Evolutionary conservation across 2,113 vertebrate species (phyloP).

Genomic region (Gasterosteus aculeatus): DNA sequence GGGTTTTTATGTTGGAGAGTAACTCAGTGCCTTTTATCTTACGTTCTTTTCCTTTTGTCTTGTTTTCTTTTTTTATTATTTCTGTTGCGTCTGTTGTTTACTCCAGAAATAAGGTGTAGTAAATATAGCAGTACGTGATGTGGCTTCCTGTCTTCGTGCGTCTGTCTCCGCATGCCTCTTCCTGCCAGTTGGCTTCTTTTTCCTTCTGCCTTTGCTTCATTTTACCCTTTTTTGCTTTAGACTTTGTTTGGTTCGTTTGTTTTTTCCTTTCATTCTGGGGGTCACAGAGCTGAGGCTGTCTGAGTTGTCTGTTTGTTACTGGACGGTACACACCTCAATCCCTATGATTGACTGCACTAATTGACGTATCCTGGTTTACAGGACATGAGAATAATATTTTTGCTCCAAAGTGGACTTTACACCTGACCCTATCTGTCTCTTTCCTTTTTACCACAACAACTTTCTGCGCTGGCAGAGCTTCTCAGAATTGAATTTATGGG

Average conservation of each 20-base stretch:
- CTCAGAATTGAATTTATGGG: conserved; percentile 99
- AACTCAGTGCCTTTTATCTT: conserved; percentile 74
- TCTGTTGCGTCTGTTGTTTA: conserved; percentile 73
- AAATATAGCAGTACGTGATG: conserved; percentile 81
- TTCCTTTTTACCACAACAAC: conserved; percentile 82
- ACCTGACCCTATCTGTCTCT: conserved; percentile 81
- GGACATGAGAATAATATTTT: conserved; percentile 69
- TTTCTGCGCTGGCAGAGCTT: conserved; percentile 97
- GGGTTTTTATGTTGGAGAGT: conserved; percentile 76
- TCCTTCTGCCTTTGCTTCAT: conserved; percentile 58
- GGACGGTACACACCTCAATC: conserved; percentile 72
- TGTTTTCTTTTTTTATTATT: conserved; percentile 25
- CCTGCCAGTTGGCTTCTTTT: conserved; percentile 68
- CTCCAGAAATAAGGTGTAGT: conserved; percentile 80
- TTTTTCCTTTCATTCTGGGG: conserved; percentile 63
- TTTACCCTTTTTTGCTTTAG: conserved; percentile 62
- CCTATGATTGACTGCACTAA: conserved; percentile 56
- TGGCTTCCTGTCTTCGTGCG: conserved; percentile 75
- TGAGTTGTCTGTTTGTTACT: conserved; percentile 83
- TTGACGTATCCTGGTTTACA: conserved; percentile 61
- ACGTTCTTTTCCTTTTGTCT: conserved; percentile 57
- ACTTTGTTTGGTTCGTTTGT: conserved; percentile 46
- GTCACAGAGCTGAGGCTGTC: conserved; percentile 81
- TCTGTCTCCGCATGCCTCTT: conserved; percentile 71
- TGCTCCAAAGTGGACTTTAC: conserved; percentile 79